phyloP scores from a whole-genome alignment of 2,113 vertebrate species.

The Ornithorhynchus anatinus region DNA sequence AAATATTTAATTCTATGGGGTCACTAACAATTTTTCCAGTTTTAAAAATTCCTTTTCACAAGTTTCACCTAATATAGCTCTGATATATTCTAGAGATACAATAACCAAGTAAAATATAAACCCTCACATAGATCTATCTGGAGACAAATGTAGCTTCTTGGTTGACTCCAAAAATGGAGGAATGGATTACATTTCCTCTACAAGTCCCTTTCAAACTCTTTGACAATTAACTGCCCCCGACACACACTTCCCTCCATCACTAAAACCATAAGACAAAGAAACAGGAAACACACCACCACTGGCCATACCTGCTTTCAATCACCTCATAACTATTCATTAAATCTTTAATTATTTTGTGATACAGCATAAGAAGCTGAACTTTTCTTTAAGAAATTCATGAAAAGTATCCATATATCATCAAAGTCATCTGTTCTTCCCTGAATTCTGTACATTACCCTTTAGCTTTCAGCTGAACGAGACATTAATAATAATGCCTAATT shows the following conservation, averaged over 20 bases:
- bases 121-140: no score
- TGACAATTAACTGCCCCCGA: not conserved
- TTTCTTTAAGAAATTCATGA: slow-evolving; percentile 52
- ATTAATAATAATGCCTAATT: slow-evolving; percentile 63
- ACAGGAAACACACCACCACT: not conserved
- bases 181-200: not conserved
- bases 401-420: slow-evolving; percentile 41
- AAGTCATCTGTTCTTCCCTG: slow-evolving; percentile 18
- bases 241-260: not conserved
- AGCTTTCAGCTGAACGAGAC: slow-evolving; percentile 2
- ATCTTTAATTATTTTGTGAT: slow-evolving; percentile 7
- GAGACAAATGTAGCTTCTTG: no score
- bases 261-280: not conserved
- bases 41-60: no score
- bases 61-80: no score
- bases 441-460: slow-evolving; percentile 1
- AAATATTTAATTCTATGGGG: no score
- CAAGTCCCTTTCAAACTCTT: not conserved
- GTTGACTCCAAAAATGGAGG: not conserved
- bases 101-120: no score
- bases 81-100: no score
- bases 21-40: no score
- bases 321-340: not conserved
- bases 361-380: not conserved
- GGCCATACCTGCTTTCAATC: not conserved